phyloP scores from a whole-genome alignment of 1,140 invertebrate species.

The Epicauta chinensis region DNA sequence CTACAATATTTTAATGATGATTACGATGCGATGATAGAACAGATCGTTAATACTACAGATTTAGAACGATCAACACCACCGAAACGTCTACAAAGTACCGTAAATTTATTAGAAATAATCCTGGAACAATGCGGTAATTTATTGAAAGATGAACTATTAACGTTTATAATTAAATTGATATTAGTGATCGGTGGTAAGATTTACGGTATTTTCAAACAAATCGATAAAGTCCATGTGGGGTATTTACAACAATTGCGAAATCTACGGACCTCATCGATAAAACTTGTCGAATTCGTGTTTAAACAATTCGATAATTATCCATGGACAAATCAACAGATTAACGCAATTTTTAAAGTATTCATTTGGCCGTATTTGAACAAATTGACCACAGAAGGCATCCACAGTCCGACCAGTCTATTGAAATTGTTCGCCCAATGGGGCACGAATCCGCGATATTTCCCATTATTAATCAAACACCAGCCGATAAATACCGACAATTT shows the following conservation, averaged over 20 bases:
- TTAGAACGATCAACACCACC: slow-evolving; percentile 59
- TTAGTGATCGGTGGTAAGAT: slow-evolving; percentile 61
- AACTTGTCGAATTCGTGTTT: slow-evolving; percentile 67
- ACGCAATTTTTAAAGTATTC: slow-evolving; percentile 67
- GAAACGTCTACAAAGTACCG: slow-evolving; percentile 64
- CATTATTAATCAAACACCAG: slow-evolving; percentile 59
- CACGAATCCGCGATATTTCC: slow-evolving; percentile 66
- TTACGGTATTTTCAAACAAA: slow-evolving; percentile 51
- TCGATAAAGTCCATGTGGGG: slow-evolving; percentile 52
- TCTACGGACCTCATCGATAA: slow-evolving; percentile 54
- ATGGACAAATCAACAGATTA: slow-evolving; percentile 65
- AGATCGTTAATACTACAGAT: slow-evolving; percentile 48
- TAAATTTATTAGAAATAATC: slow-evolving; percentile 72
- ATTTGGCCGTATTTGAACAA: slow-evolving; percentile 77
- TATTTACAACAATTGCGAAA: slow-evolving; percentile 62
- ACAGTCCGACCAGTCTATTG: slow-evolving; percentile 74
- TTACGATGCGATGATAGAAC: slow-evolving; percentile 42
- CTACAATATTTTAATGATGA: slow-evolving; percentile 54
- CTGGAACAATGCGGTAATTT: slow-evolving; percentile 80
- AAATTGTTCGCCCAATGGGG: slow-evolving; percentile 74
- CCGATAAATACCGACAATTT: slow-evolving; percentile 43
- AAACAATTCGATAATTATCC: slow-evolving; percentile 68
- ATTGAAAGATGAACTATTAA: slow-evolving; percentile 59
- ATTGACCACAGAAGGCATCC: slow-evolving; percentile 72
- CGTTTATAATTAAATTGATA: slow-evolving; percentile 64